These are phyloP conservation scores for Lycocerus yunnanus DNA, from an alignment of 2,888 invertebrate genomes.

Conservation along the genomic window DNA sequence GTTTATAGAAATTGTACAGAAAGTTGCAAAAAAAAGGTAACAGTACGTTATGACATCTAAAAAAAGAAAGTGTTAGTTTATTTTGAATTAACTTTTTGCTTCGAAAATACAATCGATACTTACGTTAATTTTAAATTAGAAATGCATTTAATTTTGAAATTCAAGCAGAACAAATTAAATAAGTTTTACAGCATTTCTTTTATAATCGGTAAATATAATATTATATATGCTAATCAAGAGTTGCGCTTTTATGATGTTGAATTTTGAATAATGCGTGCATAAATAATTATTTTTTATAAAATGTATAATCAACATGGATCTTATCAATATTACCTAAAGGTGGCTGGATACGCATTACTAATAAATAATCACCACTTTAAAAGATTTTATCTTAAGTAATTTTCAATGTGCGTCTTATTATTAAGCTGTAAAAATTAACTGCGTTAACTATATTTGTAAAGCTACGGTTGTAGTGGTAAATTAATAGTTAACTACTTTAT, in stretches of 20 bases:
- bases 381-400: background rate
- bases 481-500: background rate
- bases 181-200: background rate
- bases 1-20: slow-evolving; percentile 53
- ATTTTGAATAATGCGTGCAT: background rate
- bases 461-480: background rate
- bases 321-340: background rate
- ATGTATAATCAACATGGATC: background rate
- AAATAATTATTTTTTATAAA: background rate
- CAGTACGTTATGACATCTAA: slow-evolving; percentile 39
- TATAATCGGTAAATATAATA: no score
- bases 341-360: background rate
- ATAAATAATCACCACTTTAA: background rate
- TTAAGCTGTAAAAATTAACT: background rate
- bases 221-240: background rate
- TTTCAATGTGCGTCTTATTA: background rate
- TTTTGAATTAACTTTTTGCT: slow-evolving; percentile 9
- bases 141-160: background rate
- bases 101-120: background rate
- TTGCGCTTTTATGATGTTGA: background rate
- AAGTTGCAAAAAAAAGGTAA: slow-evolving; percentile 42
- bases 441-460: background rate
- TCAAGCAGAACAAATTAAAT: no score
- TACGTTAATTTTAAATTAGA: background rate
- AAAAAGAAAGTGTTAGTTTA: slow-evolving; percentile 31